A percentile compares a stretch with the other conserved stretches of the same genome.
These are phyloP conservation scores for Gobio occitaniae DNA, from an alignment of 2,797 vertebrate species.

Conservation along the genomic window DNA sequence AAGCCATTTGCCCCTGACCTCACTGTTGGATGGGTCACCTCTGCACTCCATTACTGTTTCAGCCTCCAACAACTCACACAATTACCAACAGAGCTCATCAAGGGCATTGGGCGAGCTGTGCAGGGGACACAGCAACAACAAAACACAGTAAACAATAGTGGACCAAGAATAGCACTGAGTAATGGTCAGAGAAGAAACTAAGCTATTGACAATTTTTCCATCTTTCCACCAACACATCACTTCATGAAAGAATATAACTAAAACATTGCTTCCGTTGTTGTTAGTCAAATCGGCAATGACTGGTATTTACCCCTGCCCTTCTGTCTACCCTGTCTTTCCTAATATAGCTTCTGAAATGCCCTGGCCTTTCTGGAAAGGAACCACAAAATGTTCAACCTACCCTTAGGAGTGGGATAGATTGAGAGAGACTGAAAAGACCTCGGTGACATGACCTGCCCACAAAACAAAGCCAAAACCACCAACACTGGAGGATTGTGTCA, in stretches of 20 bases:
- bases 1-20: slow-evolving; percentile 8
- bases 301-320: slow-evolving; percentile 48
- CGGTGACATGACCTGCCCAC: background rate
- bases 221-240: background rate
- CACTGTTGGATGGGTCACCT: slow-evolving; percentile 21
- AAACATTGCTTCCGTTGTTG: slow-evolving; percentile 9
- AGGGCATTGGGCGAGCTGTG: background rate
- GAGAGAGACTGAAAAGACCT: slow-evolving; percentile 24
- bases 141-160: slow-evolving; percentile 8
- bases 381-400: background rate
- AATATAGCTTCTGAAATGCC: slow-evolving; percentile 39
- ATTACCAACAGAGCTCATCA: slow-evolving; percentile 43
- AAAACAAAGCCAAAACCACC: slow-evolving; percentile 22
- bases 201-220: background rate
- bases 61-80: slow-evolving; percentile 22
- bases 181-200: background rate
- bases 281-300: slow-evolving; percentile 24
- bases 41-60: slow-evolving; percentile 6
- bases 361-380: slow-evolving; percentile 49
- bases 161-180: slow-evolving; percentile 10
- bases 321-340: slow-evolving; percentile 16
- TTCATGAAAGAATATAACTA: background rate
- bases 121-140: slow-evolving; percentile 17
- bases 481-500: background rate
- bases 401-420: background rate